A percentile compares a stretch with the other conserved stretches of the same genome.
phyloP scores from a whole-genome alignment of 2,113 vertebrate species.

The Poecilia latipinna region DNA sequence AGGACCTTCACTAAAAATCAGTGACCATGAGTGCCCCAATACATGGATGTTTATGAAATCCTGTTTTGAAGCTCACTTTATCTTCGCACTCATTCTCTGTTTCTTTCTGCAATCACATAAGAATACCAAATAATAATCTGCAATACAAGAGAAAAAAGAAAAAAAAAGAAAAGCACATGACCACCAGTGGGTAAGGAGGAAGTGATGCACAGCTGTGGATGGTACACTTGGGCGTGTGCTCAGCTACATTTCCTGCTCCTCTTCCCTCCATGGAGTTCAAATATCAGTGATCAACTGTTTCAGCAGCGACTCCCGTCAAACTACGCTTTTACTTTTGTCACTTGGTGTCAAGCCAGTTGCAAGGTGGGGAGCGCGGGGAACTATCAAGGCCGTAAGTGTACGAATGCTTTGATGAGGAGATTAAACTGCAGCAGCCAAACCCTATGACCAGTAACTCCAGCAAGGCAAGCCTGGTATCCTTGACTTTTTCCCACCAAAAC shows the following conservation, averaged over 20 bases:
- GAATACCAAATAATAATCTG: background rate
- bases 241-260: constrained; percentile 64
- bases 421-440: constrained; percentile 26
- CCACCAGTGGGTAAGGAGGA: constrained; percentile 48
- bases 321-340: constrained; percentile 24
- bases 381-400: constrained; percentile 14
- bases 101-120: background rate
- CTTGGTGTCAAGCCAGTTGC: background rate
- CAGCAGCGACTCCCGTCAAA: constrained; percentile 6
- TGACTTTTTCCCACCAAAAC: constrained; percentile 53
- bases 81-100: background rate
- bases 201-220: constrained; percentile 54
- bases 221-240: constrained; percentile 43
- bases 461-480: constrained; percentile 1
- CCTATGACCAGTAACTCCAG: constrained; percentile 23
- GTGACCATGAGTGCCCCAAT: too few relatives aligned
- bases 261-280: constrained; percentile 13
- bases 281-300: constrained; percentile 20
- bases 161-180: constrained; percentile 13
- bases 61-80: background rate
- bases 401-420: constrained; percentile 28
- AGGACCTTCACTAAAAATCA: background rate
- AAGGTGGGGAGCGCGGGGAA: background rate
- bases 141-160: background rate
- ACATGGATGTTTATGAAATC: too few relatives aligned